Base-by-base conservation (phyloP, 2,888 invertebrate species). In the Himalopsyche tibetana region DNA sequence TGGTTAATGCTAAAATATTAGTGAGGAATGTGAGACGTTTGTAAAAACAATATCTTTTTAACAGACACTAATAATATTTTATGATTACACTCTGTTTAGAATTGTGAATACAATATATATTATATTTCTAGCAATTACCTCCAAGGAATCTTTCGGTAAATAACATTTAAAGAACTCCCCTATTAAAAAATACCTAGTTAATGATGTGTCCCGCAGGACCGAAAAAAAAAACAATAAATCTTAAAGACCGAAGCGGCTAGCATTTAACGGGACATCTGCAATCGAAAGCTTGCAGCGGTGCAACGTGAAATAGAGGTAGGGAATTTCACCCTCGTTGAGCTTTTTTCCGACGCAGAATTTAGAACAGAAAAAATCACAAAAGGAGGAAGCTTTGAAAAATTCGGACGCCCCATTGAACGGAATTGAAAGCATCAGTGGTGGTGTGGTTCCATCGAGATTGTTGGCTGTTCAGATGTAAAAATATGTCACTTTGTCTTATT, bases 261-360 rank as follows among this genome's bases (percentile, higher is more conserved):
- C 15, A 74, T 38, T 74, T 74, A 74, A 74, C 74, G 15, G 74
- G 74, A 74, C 74, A 74, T 74, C 74, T 74, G 74, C 74, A 74
- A 74, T 74, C 74, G 74, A 74, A 74, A 74, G 74, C 74, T 74
- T 38, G 74, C 36, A 74, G 28, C 15, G 74, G 74, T 74, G 74
- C 74, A 74, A 36, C 74, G 28, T 38, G 74, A 36, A 74, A 74
- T 15, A 38, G 28, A 74, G 74, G 36, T 15, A 74, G 74, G 36
- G 74, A 74, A 74, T 74, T 74, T 74, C 38, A 74, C 38, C 74
- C 74, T 74, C 74, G 74, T 74, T 74, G 74, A 74, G 74, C 74
- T 74, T 74, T 74, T 63, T 74, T 38, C 74, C 74, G 15, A 36
- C 28, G 74, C 15, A 38, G 74, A 74, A 74, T 74, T 74, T 74